phyloP scores from a whole-genome alignment of 2,888 invertebrate species.

The Clitarchus hookeri region DNA sequence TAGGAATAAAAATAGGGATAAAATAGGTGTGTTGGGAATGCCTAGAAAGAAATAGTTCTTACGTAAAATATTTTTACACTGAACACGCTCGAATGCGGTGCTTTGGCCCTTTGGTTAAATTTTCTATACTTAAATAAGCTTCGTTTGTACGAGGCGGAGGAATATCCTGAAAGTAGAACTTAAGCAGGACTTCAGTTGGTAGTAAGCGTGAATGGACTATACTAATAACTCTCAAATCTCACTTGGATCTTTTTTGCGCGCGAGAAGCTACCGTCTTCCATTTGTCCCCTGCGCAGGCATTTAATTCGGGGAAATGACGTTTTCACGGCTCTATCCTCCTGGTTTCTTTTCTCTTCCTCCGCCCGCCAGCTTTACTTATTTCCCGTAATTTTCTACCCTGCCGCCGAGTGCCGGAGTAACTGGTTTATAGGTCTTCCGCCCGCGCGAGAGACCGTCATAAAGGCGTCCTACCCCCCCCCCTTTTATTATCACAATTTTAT shows the following conservation, averaged over 20 bases:
- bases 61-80: too few relatives aligned
- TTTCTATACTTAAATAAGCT: too few relatives aligned
- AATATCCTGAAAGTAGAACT: too few relatives aligned
- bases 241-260: background rate
- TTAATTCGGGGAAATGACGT: conserved; percentile 4
- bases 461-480: background rate
- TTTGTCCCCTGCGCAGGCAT: background rate
- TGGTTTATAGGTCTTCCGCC: background rate
- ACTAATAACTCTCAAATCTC: background rate
- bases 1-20: too few relatives aligned
- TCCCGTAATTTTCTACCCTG: conserved; percentile 14
- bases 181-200: too few relatives aligned
- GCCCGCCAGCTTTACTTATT: conserved; percentile 14
- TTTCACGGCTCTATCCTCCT: conserved; percentile 5
- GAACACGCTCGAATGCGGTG: too few relatives aligned
- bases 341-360: conserved; percentile 14
- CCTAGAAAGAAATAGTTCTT: too few relatives aligned
- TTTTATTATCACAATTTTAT: too few relatives aligned
- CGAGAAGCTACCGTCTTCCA: background rate
- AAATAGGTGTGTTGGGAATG: too few relatives aligned
- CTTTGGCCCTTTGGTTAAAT: too few relatives aligned
- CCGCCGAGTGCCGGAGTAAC: conserved; percentile 3
- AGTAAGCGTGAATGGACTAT: background rate
- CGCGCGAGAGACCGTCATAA: background rate
- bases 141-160: too few relatives aligned